Percentiles rank a stretch among this genome's conserved stretches.
phyloP scores from a whole-genome alignment of 1,140 invertebrate species.

The Hermetia illucens region DNA sequence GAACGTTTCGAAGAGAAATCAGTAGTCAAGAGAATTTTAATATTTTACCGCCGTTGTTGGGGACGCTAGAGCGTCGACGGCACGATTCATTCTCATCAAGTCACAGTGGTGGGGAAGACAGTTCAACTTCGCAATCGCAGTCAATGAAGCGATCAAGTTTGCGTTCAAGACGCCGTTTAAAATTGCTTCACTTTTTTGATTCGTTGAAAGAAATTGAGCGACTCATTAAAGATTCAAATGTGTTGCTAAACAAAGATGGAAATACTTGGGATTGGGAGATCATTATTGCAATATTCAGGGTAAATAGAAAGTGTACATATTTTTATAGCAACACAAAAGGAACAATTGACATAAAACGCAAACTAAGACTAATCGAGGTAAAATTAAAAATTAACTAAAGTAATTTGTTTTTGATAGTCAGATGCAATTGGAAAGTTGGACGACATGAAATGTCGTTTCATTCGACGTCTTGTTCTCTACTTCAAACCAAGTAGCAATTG shows the following conservation, averaged over 20 bases:
- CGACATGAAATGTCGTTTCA: slow-evolving; percentile 60
- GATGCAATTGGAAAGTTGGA: slow-evolving; percentile 46
- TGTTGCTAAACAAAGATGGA: slow-evolving; percentile 54
- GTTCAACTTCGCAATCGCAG: slow-evolving; percentile 11
- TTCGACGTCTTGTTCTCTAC: slow-evolving; percentile 69
- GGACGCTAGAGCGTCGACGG: slow-evolving; percentile 16
- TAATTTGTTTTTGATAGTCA: slow-evolving; percentile 15
- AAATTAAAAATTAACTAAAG: too few species aligned
- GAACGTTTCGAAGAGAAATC: slow-evolving; percentile 25
- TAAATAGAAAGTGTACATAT: too few species aligned
- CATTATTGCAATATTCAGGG: slow-evolving; percentile 62
- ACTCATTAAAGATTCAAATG: slow-evolving; percentile 55
- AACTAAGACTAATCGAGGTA: too few species aligned
- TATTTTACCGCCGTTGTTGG: slow-evolving; percentile 4
- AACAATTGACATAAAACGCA: too few species aligned
- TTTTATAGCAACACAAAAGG: too few species aligned
- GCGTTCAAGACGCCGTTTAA: slow-evolving; percentile 18
- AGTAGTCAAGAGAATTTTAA: slow-evolving; percentile 17
- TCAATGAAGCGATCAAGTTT: slow-evolving; percentile 18
- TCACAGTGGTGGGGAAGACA: slow-evolving; percentile 1
- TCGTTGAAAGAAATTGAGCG: slow-evolving; percentile 40
- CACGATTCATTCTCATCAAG: slow-evolving; percentile 26
- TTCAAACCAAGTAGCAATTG: slow-evolving; percentile 76
- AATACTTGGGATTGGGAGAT: slow-evolving; percentile 75
- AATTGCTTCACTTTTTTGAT: slow-evolving; percentile 30